These are phyloP conservation scores for Xiphophorus birchmanni DNA, from an alignment of 2,797 vertebrate genomes.

Conservation along the genomic window DNA sequence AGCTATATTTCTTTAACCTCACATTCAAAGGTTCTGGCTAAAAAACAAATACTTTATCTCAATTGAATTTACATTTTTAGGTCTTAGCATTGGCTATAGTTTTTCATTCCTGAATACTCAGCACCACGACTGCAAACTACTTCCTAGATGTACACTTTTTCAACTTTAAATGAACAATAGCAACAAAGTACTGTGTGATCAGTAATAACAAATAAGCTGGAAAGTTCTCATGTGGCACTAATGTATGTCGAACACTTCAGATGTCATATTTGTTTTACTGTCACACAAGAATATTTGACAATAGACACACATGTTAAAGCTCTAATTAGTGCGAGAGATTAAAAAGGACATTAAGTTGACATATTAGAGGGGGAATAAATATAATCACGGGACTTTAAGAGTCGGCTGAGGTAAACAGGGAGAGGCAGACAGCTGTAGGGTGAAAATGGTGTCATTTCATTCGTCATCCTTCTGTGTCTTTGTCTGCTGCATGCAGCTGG, in stretches of 20 bases:
- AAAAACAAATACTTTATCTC: neutral
- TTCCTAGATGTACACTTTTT: neutral
- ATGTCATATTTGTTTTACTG: constrained; percentile 7
- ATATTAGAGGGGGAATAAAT: constrained; percentile 23
- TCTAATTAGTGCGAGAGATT: constrained; percentile 28
- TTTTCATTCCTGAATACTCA: neutral
- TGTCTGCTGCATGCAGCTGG: constrained; percentile 75
- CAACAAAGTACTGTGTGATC: constrained; percentile 2
- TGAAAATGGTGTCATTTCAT: constrained; percentile 75
- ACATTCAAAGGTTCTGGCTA: neutral
- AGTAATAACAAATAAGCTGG: constrained; percentile 37
- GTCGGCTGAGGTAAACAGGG: constrained; percentile 72
- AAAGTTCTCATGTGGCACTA: constrained; percentile 25
- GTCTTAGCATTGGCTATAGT: neutral
- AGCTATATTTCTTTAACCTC: neutral
- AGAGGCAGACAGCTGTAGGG: constrained; percentile 70
- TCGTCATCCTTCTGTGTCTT: constrained; percentile 65
- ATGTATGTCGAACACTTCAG: constrained; percentile 1
- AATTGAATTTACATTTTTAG: neutral
- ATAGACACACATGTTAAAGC: constrained; percentile 48
- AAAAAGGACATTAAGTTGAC: constrained; percentile 30
- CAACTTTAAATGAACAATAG: constrained; percentile 12
- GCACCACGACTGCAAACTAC: neutral
- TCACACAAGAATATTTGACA: constrained; percentile 33
- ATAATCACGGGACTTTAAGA: constrained; percentile 44